phyloP scores from a whole-genome alignment of 2,888 invertebrate species.

The Eupithecia subumbrata region DNA sequence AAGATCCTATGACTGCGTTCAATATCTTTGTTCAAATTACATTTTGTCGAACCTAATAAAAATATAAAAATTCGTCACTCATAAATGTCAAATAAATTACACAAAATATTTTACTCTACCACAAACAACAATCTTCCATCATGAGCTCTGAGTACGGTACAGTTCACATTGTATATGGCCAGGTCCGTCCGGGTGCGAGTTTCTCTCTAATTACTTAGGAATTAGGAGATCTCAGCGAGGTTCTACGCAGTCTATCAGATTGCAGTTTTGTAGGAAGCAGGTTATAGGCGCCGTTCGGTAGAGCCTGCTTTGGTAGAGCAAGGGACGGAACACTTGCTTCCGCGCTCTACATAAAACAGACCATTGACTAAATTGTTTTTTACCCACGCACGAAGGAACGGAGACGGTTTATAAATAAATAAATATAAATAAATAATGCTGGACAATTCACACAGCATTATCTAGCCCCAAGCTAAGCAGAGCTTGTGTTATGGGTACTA shows the following conservation, averaged over 20 bases:
- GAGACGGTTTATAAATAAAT: too few species aligned
- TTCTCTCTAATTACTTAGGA: constrained; percentile 72
- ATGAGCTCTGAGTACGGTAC: constrained; percentile 51
- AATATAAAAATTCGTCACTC: too few species aligned
- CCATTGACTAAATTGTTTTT: neutral
- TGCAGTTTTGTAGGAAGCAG: constrained; percentile 18
- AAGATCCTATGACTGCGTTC: too few species aligned
- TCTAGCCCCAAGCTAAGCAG: too few species aligned
- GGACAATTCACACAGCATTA: too few species aligned
- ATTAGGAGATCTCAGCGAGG: constrained; percentile 69
- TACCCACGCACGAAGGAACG: too few species aligned
- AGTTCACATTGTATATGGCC: constrained; percentile 48
- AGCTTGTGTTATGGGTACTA: too few species aligned
- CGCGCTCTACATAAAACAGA: neutral
- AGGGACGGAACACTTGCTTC: neutral
- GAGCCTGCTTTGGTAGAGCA: neutral
- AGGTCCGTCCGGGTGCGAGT: constrained; percentile 58
- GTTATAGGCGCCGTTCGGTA: neutral
- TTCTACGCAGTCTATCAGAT: constrained; percentile 37
- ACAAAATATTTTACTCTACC: neutral
- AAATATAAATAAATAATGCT: too few species aligned
- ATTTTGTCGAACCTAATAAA: too few species aligned
- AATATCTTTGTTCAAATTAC: too few species aligned
- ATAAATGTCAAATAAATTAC: too few species aligned
- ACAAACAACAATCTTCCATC: constrained; percentile 46